A percentile compares a stretch with the other conserved stretches of the same genome.
Conservation (phyloP, 2,797 vertebrate species). For the Aeoliscus strigatus region DNA sequence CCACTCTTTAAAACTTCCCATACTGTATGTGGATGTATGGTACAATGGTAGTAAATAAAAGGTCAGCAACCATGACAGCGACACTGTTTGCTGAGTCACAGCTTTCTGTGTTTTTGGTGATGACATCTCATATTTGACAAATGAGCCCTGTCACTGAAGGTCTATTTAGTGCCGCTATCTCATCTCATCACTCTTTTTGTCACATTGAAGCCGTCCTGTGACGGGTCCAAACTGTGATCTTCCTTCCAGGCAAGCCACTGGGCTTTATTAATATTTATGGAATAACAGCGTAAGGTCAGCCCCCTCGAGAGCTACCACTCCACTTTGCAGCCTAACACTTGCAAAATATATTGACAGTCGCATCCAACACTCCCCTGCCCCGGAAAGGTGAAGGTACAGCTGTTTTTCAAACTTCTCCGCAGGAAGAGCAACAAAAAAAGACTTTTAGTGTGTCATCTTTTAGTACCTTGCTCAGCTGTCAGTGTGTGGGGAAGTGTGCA, state of each 20-base stretch:
- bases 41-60: no score
- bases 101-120: constrained; percentile 35
- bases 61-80: no score
- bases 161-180: constrained; percentile 61
- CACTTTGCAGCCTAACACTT: constrained; percentile 69
- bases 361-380: constrained; percentile 46
- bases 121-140: constrained; percentile 61
- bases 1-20: no score
- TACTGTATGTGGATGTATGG: no score
- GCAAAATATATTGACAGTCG: constrained; percentile 78
- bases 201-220: constrained; percentile 61
- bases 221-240: constrained; percentile 73
- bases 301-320: constrained; percentile 72
- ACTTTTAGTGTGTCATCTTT: constrained; percentile 28
- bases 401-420: constrained; percentile 42
- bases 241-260: constrained; percentile 71
- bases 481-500: no score
- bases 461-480: constrained; percentile 15
- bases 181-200: constrained; percentile 68
- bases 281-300: constrained; percentile 77
- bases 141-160: constrained; percentile 66
- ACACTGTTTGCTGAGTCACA: constrained; percentile 29
- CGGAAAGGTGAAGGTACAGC: constrained; percentile 36
- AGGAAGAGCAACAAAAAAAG: constrained; percentile 48
- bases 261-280: constrained; percentile 79